Conservation (phyloP, 2,888 invertebrate genomes). For the Dexiosoma caninum region DNA sequence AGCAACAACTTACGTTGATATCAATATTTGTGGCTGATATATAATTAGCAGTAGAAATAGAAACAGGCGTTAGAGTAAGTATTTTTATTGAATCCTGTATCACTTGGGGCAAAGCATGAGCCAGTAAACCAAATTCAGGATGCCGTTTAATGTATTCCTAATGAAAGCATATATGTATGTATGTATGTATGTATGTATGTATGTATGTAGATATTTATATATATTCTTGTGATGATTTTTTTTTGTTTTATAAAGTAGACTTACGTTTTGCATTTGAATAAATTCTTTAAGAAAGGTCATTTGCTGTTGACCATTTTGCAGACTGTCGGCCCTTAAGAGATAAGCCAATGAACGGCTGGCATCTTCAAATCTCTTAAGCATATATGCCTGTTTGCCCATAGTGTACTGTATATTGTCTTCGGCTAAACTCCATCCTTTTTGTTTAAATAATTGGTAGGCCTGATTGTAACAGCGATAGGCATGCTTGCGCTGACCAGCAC, state of each 20-base stretch:
- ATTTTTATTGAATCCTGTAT: conserved; percentile 84
- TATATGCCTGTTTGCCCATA: conserved; percentile 92
- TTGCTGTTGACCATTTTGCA: conserved; percentile 86
- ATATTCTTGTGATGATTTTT: neutral
- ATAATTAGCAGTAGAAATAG: conserved; percentile 70
- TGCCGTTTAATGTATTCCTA: conserved; percentile 75
- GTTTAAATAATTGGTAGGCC: conserved; percentile 86
- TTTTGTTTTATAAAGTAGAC: conserved; percentile 62
- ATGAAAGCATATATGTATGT: neutral
- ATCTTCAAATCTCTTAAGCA: conserved; percentile 85
- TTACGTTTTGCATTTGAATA: conserved; percentile 89
- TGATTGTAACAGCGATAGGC: conserved; percentile 94
- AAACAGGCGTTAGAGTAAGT: conserved; percentile 77
- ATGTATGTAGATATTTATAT: no score
- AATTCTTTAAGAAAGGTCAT: conserved; percentile 91
- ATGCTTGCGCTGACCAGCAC: conserved; percentile 94
- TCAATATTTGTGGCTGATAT: conserved; percentile 75
- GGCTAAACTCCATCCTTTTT: conserved; percentile 92
- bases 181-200: no score
- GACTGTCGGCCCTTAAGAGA: conserved; percentile 84
- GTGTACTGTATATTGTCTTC: conserved; percentile 98
- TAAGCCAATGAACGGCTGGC: conserved; percentile 88
- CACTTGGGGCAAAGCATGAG: conserved; percentile 87
- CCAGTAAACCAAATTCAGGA: conserved; percentile 79
- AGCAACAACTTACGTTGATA: conserved; percentile 68